phyloP scores from a whole-genome alignment of 1,140 invertebrate genomes.

The Eufriesea mexicana region DNA sequence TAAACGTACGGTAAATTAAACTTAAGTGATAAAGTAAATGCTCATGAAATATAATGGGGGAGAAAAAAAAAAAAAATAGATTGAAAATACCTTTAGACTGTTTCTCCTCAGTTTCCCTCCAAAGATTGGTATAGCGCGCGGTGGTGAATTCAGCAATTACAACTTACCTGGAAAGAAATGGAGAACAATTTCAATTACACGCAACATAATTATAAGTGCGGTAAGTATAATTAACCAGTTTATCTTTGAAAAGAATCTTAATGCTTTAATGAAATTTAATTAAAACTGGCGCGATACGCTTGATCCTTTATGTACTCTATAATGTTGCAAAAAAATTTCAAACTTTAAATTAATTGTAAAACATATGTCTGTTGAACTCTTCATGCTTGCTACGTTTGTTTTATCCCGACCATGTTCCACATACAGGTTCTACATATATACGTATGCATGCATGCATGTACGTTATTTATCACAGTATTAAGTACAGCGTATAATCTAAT shows the following conservation, averaged over 20 bases:
- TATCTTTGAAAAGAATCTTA: not conserved
- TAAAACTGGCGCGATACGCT: not conserved
- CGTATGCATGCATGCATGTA: not conserved
- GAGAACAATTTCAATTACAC: not conserved
- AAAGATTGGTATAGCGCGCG: not conserved
- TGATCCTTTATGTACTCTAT: not conserved
- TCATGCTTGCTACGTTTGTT: not conserved
- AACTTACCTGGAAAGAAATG: conserved; percentile 10
- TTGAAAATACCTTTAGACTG: conserved; percentile 16
- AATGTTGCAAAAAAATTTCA: not conserved
- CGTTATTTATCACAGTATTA: not conserved
- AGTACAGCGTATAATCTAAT: not conserved
- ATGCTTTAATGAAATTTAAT: not conserved
- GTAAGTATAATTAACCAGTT: not conserved
- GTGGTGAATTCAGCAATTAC: not conserved
- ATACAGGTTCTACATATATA: too few relatives aligned
- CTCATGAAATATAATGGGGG: not conserved
- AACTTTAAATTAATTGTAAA: not conserved
- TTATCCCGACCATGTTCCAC: too few relatives aligned
- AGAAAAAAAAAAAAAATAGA: too few relatives aligned
- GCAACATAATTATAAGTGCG: not conserved
- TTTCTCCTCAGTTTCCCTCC: not conserved
- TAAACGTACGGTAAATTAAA: not conserved
- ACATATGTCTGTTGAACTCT: not conserved
- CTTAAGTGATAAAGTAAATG: not conserved